Evolutionary conservation across 2,888 invertebrate genomes (phyloP).

Genomic region (Drosophila lutescens): DNA sequence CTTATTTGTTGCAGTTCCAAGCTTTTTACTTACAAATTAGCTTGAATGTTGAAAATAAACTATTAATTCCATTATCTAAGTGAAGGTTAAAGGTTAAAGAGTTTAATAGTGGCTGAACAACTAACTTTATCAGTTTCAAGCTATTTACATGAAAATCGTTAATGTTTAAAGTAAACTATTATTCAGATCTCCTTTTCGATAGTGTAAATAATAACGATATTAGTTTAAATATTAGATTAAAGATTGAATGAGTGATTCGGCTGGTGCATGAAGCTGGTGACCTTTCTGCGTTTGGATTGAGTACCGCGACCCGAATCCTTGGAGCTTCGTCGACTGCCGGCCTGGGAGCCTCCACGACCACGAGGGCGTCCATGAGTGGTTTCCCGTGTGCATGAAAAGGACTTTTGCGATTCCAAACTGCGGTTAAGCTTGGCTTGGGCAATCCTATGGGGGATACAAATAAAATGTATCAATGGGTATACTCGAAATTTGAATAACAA

Average conservation of each 20-base stretch:
- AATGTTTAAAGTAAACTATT: too few relatives aligned
- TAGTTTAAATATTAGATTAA: constrained; percentile 7
- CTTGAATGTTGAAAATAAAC: too few relatives aligned
- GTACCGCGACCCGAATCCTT: background rate
- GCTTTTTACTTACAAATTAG: too few relatives aligned
- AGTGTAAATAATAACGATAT: too few relatives aligned
- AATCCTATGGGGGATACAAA: background rate
- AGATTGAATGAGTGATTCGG: constrained; percentile 55
- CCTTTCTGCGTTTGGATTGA: background rate
- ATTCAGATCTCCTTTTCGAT: too few relatives aligned
- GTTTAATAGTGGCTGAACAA: too few relatives aligned
- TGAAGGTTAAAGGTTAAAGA: too few relatives aligned
- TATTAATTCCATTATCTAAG: too few relatives aligned
- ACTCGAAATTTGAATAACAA: background rate
- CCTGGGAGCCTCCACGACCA: background rate
- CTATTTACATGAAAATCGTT: too few relatives aligned
- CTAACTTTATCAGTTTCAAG: too few relatives aligned
- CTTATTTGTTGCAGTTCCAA: too few relatives aligned
- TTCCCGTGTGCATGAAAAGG: background rate
- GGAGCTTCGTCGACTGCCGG: background rate
- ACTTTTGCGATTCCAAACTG: background rate
- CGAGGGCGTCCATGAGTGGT: background rate
- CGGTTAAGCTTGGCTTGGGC: background rate
- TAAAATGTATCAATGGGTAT: background rate
- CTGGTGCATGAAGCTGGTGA: constrained; percentile 48